Percentiles rank a stretch among this genome's conserved stretches.
These are phyloP conservation scores for Diplodus puntazzo DNA, from an alignment of 2,797 vertebrate genomes.

Conservation along the genomic window DNA sequence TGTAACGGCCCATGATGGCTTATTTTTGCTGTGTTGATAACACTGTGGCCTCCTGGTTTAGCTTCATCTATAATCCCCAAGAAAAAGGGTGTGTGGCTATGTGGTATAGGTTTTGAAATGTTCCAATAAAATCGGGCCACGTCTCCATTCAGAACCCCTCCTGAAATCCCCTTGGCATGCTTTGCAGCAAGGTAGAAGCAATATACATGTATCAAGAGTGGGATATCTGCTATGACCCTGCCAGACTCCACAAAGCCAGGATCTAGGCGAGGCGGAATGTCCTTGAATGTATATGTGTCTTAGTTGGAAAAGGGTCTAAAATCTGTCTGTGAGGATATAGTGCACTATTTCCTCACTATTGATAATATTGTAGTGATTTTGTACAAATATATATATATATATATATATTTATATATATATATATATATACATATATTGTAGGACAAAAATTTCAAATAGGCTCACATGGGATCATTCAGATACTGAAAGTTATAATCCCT, in stretches of 20 bases:
- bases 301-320: slow-evolving; percentile 22
- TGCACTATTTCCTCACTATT: neutral
- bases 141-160: neutral
- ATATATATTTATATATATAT: too few relatives aligned
- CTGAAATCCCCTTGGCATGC: slow-evolving; percentile 28
- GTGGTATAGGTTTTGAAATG: neutral
- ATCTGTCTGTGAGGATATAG: neutral
- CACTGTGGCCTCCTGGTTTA: neutral
- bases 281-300: neutral
- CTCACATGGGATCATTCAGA: neutral
- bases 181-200: slow-evolving; percentile 8
- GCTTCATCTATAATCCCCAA: neutral
- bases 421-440: neutral
- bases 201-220: slow-evolving; percentile 10
- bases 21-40: slow-evolving; percentile 15
- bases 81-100: neutral
- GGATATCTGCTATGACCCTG: slow-evolving; percentile 28
- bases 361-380: neutral
- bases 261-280: slow-evolving; percentile 30
- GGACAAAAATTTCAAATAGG: neutral
- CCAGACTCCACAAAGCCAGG: slow-evolving; percentile 1
- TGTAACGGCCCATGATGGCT: neutral
- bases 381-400: neutral
- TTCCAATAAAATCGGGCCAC: neutral
- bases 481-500: neutral